Base-by-base conservation (phyloP, 1,140 invertebrate genomes). In the Latrodectus geometricus region DNA sequence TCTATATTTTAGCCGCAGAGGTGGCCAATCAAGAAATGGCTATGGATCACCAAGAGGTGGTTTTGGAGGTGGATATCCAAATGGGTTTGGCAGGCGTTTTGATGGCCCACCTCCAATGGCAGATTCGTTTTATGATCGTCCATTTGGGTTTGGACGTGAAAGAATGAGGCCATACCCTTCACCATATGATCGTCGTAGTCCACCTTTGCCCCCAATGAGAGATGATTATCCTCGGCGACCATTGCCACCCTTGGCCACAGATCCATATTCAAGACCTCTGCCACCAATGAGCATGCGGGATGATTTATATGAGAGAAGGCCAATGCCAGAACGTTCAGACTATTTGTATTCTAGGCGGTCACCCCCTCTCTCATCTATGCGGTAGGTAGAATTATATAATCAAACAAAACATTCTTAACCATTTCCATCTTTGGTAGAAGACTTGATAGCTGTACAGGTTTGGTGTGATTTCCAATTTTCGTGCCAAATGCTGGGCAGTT, bases 51-150 rank as follows among this genome's bases (percentile, higher is more conserved):
- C 61, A 35, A n/a, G 87, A 54, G 87, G 79, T 48, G 80, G 87
- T 17, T 88, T 69, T 72, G 70, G 79, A 21, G 87, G 87, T 52
- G 80, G 80, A 9, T 81, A 74, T 20, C 35, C 78, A 8, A 82
- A 87, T 82, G 86, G 78, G 21, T 80, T 76, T 50, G 54, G 69
- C 12, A 8, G 86, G 9, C 70, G 77, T 9, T 87, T 74, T 23
- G 86, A 87, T 76, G 79, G 87, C 14, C 87, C 87, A 23, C 86
- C 78, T 2, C 56, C 68, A 21, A 73, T 75, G 15, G 68, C 80
- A n/a, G 87, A 88, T 56, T 81, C 87, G 7, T 88, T 69, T 54
- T 85, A 85, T 66, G 87, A 88, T n/a, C 70, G 87, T 9, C 72
- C 81, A 8, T 87, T 87, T 66, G 76, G 76, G 21, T 87, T 80